Base-by-base conservation (phyloP, 2,888 invertebrate genomes). In the Drosophila heteroneura region DNA sequence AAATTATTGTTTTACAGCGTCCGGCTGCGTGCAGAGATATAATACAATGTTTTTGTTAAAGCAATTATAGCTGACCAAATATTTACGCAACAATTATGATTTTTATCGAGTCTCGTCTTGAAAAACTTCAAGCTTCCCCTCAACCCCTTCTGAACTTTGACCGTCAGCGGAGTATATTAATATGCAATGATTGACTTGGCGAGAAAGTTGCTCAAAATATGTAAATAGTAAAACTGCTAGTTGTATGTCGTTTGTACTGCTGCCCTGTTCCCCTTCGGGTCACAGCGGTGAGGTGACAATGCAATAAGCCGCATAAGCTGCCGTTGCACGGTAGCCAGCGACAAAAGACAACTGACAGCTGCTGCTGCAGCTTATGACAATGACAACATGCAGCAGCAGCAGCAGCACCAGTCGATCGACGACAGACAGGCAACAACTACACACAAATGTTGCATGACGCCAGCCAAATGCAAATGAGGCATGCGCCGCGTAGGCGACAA, bases 51-150 rank as follows among this genome's bases (percentile, higher is more conserved):
- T 83, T 86, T 78, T 85, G 81, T 81, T 89, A 74, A 75, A 84
- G 87, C 82, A 87, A 89, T 90, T 90, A 87, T 74, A 81, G 72
- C 81, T 90, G 84, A 82, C 87, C 89, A 90, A 88, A 88, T 90
- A 86, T 90, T 84, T 84, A 87, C 89, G 87, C 74, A 87, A 87
- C 86, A 87, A 90, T 90, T 84, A 89, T 89, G 82, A 89, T 86
- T 82, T 82, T 70, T 76, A 88, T 83, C 80, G 39, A 54, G 35
- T 6, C 19, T 26, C 37, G 56, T 37, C 59, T 64, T 10, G 16
- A 39, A 30, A 22, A 16, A 9, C 22, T 22, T 22, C 22, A 47
- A 4, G 47, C 22, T 0, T 4, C 14, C 47, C 47, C 39, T 47
- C 19, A 56, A 35, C 37, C 19, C 51, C 14, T n/a, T 30, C 37